Base-by-base conservation (phyloP, 2,797 vertebrate species). In the Botia almorhae region DNA sequence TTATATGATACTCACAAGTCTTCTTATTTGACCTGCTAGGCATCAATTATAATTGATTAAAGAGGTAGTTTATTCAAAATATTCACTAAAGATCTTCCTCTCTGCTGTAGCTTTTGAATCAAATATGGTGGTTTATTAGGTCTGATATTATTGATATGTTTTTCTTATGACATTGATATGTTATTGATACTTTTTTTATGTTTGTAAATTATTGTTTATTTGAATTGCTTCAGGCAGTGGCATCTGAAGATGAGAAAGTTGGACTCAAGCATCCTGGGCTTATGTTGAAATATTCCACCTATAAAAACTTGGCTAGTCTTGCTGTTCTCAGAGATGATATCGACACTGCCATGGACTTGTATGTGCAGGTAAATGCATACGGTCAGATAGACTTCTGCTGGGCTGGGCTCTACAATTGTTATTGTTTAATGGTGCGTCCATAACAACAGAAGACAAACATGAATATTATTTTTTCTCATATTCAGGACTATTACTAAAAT, bases 241-340 rank as follows among this genome's bases (percentile, higher is more conserved):
- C 95, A 4, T 95, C 96, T 0, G 96, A 97, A 43, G 96, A 98
- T 88, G 96, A 98, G 89, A 95, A 93, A 75, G 96, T 97, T 58
- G 98, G 96, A 6, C 90, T 98, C 85, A 99, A 98, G 77, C 97
- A 98, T 86, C 97, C 98, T 0, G 98, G 98, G 7, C 89, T 99
- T 86, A 98, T 98, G 95, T 89, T 99, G 72, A 99, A 99, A 84
- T 99, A 99, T 85, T 99, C 98, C 36, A 99, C 98, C 0, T 99
- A 96, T 82, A 99, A 99, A 90, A 99, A 99, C 89, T 85, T 99
- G 82, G 98, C 97, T 3, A 98, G 94, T 69, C 90, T 99, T 87
- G 91, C 97, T 10, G 95, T 94, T 0, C 94, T 93, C 2, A 89
- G 94, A 19, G 97, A 97, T 65, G 95, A 98, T 85, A 88, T 96